Base-by-base conservation (phyloP, 2,113 vertebrate genomes). In the Pelecanus crispus region DNA sequence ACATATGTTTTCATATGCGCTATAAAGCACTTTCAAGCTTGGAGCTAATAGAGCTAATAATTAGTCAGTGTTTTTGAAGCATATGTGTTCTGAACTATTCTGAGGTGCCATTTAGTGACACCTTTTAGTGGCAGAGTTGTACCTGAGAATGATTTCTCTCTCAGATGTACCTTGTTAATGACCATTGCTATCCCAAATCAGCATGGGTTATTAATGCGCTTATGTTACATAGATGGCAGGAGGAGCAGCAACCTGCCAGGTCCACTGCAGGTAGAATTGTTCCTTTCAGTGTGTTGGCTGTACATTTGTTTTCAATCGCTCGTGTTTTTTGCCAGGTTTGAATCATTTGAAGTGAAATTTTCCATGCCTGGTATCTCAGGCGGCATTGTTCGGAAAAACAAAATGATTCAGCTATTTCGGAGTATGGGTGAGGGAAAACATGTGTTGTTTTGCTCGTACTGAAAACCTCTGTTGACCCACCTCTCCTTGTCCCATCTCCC, bases 381-480 rank as follows among this genome's bases (percentile, higher is more conserved):
- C 58, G 1, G 49, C 73, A 77, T 91, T 89, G 70, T 92, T 97
- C 3, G 4, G 77, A 75, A 79, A 89, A 92, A 52, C 86, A 92
- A 77, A 94, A 59, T 95, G 92, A 94, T 88, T 97, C 94, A 97
- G 89, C 70, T 59, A 0, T 80, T 95, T 92, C 1, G 10, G 86
- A 79, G 78, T 5, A 28, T 16, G 83, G 65, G 32, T 21, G 38
- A 85, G 62, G 58, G 62, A 89, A 87, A 95, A 89, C 95, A 96
- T 96, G 91, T 95, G 86, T 67, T 97, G 92, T 95, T 97, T 87
- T 95, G 53, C 89, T 92, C 62, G 38, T 45, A 21, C 36, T 63
- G 88, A 42, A 62, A 81, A 90, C 25, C 80, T 86, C 53, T 45
- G 44, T 50, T 97, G 91, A 84, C 81, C 90, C 93, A 80, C 58